Evolutionary conservation across 92 coral and sea anemone species (phyloP).

Genomic region (Pocillopora meandrina): DNA sequence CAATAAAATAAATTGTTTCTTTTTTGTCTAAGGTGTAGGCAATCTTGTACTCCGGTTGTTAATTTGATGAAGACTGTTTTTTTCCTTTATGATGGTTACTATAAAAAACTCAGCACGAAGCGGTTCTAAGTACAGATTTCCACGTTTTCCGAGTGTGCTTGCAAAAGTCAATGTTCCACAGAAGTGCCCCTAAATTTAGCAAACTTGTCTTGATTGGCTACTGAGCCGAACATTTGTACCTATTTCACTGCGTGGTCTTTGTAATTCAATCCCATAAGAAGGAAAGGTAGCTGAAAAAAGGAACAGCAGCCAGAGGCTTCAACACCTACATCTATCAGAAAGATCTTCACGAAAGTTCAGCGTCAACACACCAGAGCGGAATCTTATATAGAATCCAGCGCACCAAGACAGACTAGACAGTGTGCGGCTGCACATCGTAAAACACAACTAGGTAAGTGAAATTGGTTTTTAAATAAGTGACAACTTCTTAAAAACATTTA

Average conservation of each 20-base stretch:
- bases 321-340: too few species aligned
- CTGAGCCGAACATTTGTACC: neutral
- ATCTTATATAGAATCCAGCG: too few species aligned
- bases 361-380: too few species aligned
- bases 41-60: neutral
- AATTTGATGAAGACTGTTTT: neutral
- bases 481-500: too few species aligned
- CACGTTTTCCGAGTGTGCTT: constrained; percentile 1
- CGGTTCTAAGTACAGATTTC: neutral
- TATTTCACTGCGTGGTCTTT: neutral
- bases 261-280: too few species aligned
- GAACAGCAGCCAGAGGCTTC: too few species aligned
- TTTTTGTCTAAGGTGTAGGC: neutral
- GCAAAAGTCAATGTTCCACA: neutral
- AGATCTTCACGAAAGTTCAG: too few species aligned
- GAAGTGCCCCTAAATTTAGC: neutral
- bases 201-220: neutral
- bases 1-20: neutral
- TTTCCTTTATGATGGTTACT: neutral
- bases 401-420: too few species aligned
- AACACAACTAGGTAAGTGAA: too few species aligned
- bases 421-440: too few species aligned
- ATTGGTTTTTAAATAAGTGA: too few species aligned
- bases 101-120: neutral
- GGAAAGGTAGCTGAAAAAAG: too few species aligned